Percentiles rank a stretch among this genome's conserved stretches.
These are phyloP conservation scores for Arion vulgaris DNA, from an alignment of 1,140 invertebrate species.

Conservation along the genomic window DNA sequence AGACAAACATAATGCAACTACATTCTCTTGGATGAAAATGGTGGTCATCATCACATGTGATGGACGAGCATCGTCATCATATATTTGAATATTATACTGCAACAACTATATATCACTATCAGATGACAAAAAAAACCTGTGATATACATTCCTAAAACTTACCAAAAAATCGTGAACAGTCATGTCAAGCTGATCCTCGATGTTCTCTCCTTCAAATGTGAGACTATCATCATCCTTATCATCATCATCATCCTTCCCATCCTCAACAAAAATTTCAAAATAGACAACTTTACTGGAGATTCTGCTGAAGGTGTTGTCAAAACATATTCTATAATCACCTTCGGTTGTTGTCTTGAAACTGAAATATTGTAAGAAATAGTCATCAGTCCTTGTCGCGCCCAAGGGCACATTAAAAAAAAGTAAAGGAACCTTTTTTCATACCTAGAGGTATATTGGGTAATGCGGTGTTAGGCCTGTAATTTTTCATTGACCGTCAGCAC, in stretches of 20 bases:
- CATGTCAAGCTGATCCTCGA: conserved; percentile 76
- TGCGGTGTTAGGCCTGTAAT: too few species aligned
- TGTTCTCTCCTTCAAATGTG: conserved; percentile 77
- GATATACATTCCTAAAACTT: conserved; percentile 37
- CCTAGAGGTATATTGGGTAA: too few species aligned
- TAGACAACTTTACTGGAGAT: conserved; percentile 86
- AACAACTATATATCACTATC: too few species aligned
- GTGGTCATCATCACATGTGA: too few species aligned
- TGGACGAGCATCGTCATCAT: too few species aligned
- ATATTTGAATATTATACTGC: too few species aligned
- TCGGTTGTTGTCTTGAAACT: conserved; percentile 71
- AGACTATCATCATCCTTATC: conserved; percentile 77
- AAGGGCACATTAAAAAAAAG: too few species aligned
- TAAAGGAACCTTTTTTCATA: too few species aligned
- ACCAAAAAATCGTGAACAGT: conserved; percentile 80
- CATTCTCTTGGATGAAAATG: too few species aligned
- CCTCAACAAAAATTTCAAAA: conserved; percentile 83
- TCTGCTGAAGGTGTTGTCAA: conserved; percentile 86
- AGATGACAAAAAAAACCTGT: too few species aligned
- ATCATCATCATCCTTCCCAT: conserved; percentile 77
- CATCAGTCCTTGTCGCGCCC: neutral
- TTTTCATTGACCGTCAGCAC: too few species aligned
- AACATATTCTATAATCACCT: conserved; percentile 86
- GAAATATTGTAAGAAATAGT: conserved; percentile 6
- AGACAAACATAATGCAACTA: too few species aligned